Base-by-base conservation (phyloP, 92 coral and sea anemone species). In the Heliopora coerulea region DNA sequence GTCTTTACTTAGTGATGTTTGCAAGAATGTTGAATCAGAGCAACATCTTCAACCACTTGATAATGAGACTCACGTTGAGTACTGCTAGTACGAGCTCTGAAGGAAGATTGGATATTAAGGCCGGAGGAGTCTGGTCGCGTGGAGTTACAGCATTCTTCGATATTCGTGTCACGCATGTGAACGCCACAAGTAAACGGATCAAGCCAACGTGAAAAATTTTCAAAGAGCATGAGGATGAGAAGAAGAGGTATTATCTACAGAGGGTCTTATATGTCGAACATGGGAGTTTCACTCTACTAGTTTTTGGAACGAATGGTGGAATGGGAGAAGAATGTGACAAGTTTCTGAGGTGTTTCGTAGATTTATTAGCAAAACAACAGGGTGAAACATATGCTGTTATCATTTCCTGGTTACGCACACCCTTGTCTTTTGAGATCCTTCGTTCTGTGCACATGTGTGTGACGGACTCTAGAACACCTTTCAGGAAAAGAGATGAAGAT, bases 101-200 rank as follows among this genome's bases (percentile, higher is more conserved):
- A 30, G 79, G 73, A 59, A 59, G 79, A 74, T 44, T 74, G 69
- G 79, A 74, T 31, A 44, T 59, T 30, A 74, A 73, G 79, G 79
- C 61, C 37, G 69, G 72, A 34, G 82, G 75, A 30, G 60, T 62
- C 81, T 75, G 72, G 80, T 58, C 49, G n/a, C 68, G 79, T 32
- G 57, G 56, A 75, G 73, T 75, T 19, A 75, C 80, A 35, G 81
- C 81, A 75, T 75, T 75, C 59, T 62, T 75, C 73, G 81, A 34
- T 56, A 17, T 50, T 17, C 58, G 19, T 17, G 58, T 50, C 7
- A 34, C 54, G 68, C 67, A 73, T 34, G 68, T 33, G 15, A 73
- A 31, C 50, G 27, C 44, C 58, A 50, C 6, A 19, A 5, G 58
- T 19, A 17, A 50, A 3, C 58, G 17, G 58, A 23, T 3, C 26